These are phyloP conservation scores for Stigmatopora nigra DNA, from an alignment of 2,113 vertebrate genomes.

Conservation along the genomic window DNA sequence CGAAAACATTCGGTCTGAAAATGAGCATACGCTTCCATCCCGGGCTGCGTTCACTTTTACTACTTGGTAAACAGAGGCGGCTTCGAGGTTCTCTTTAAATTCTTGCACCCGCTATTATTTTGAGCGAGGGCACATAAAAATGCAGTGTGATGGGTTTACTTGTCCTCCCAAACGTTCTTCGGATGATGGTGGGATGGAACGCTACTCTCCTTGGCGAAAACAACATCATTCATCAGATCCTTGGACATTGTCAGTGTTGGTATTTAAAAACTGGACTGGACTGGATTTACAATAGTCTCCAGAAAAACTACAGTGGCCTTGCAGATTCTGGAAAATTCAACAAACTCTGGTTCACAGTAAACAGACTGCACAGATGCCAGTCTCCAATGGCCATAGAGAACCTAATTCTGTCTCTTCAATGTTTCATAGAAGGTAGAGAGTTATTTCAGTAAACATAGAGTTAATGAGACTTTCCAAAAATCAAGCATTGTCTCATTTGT, in stretches of 20 bases:
- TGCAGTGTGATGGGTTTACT: conserved; percentile 46
- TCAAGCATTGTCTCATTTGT: not conserved
- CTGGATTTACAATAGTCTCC: not conserved
- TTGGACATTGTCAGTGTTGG: conserved; percentile 18
- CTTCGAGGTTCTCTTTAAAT: conserved; percentile 48
- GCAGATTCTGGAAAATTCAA: not conserved
- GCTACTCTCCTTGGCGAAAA: conserved; percentile 49
- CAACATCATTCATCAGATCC: conserved; percentile 49
- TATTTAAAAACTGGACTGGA: not conserved
- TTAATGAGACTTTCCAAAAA: not conserved
- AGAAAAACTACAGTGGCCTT: not conserved
- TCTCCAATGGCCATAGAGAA: not conserved
- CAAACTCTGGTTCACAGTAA: too few relatives aligned
- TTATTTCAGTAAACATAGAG: not conserved
- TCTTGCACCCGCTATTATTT: conserved; percentile 40
- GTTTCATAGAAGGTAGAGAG: not conserved
- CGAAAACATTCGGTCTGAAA: conserved; percentile 28
- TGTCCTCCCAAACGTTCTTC: conserved; percentile 32
- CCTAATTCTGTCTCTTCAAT: not conserved
- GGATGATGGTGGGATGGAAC: conserved; percentile 42
- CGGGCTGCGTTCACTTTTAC: conserved; percentile 39
- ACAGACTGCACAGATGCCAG: not conserved
- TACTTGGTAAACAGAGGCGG: conserved; percentile 36
- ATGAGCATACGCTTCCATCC: conserved; percentile 22
- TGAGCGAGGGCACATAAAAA: conserved; percentile 46